These are phyloP conservation scores for Protonemura montana DNA, from an alignment of 2,888 invertebrate genomes.

Conservation along the genomic window DNA sequence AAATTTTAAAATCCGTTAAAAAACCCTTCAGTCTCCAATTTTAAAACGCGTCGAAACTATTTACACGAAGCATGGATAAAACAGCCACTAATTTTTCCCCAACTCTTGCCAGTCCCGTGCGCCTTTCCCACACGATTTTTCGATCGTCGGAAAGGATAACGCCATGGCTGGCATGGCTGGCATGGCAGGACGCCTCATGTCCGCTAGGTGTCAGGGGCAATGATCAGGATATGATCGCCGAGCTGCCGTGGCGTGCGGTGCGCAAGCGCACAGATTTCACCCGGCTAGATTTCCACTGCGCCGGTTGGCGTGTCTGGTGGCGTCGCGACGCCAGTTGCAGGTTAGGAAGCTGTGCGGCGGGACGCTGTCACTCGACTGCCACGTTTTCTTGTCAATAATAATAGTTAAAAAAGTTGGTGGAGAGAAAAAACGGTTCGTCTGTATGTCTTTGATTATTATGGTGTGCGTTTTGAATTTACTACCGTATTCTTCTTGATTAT, in stretches of 20 bases:
- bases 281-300: constrained; percentile 9
- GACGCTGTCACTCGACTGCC: constrained; percentile 2
- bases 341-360: constrained; percentile 9
- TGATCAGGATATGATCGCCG: neutral
- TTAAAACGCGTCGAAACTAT: neutral
- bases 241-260: neutral
- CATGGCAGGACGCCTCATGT: neutral
- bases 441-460: neutral
- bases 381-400: neutral
- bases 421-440: neutral
- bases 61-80: neutral
- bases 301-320: neutral
- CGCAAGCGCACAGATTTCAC: neutral
- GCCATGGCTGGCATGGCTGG: neutral
- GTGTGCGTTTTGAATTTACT: neutral
- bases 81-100: constrained; percentile 9
- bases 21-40: too few relatives aligned
- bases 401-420: neutral
- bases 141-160: neutral
- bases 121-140: constrained; percentile 20
- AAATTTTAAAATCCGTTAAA: too few relatives aligned
- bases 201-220: constrained; percentile 39
- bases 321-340: constrained; percentile 22
- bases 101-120: neutral
- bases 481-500: neutral